A percentile compares a stretch with the other conserved stretches of the same genome.
Conservation (phyloP, 2,888 invertebrate genomes). For the Diaprepes abbreviatus region DNA sequence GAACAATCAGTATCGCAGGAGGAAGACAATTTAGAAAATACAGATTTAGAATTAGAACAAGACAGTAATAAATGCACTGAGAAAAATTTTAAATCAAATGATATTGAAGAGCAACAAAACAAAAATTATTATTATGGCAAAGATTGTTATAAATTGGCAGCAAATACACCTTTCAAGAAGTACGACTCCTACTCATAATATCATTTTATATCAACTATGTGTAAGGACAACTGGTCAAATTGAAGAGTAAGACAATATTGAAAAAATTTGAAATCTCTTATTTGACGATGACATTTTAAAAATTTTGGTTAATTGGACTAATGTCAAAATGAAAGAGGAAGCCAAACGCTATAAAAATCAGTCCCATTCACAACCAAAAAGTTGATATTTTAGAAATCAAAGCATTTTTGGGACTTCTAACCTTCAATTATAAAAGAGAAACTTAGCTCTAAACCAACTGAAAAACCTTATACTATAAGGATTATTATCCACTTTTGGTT, state of each 20-base stretch:
- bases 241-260: background rate
- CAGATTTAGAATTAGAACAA: too few species aligned
- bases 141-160: background rate
- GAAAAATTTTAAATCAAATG: background rate
- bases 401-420: too few species aligned
- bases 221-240: background rate
- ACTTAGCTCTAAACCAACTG: too few species aligned
- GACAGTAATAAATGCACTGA: background rate
- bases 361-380: background rate
- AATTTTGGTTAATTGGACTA: background rate
- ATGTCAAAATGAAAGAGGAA: background rate
- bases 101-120: background rate
- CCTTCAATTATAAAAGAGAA: too few species aligned
- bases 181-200: too few species aligned
- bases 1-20: background rate
- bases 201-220: background rate
- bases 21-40: background rate
- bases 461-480: too few species aligned
- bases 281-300: background rate
- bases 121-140: background rate
- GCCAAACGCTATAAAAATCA: constrained; percentile 1
- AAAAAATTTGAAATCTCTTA: background rate
- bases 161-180: background rate
- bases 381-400: background rate
- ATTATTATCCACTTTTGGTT: too few species aligned